Evolutionary conservation across 2,888 invertebrate species (phyloP), one percentile per base, ranked within the genome.

Genomic region (Limulus polyphemus): DNA sequence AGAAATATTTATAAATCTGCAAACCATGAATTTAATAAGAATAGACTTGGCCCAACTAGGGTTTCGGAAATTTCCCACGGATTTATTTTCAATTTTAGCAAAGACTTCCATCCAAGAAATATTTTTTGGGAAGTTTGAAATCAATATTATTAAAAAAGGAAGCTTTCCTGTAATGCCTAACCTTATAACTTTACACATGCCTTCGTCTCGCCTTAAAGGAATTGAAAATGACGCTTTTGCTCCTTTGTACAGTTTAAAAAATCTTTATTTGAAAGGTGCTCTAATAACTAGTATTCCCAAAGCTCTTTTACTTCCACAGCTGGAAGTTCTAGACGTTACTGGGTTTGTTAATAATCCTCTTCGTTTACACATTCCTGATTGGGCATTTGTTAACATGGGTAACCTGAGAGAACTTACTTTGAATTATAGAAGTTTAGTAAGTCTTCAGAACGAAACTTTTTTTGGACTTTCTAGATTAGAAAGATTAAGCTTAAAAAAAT

Each of bases 391-490:
- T 11, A 14, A 54, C 11, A 54, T 54, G 54, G 32, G 32, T 11
- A 17, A 16, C 48, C 48, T 65, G 14, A 62, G 56, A 57, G 57
- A 59, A 57, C 51, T 65, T 9, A 60, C 62, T 51, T 32, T 65
- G 11, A 59, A 54, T 16, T 62, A 65, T 46, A 62, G 58, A 49
- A 56, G 52, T 16, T 54, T 65, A 16, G 50, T 55, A 55, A 58
- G 56, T 52, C 58, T 65, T 32, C 57, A 56, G 12, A 49, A 54
- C 47, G 59, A 60, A 32, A 49, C 55, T 7, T 65, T 65, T 57
- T 50, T 60, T 2, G 65, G 65, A 17, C 46, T 65, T 12, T 59
- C 56, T 14, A 62, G 57, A 49, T 55, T 62, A 49, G 60, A 65
- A 55, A 59, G 57, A 48, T 58, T 65, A 49, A 52, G 62, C 56